phyloP scores from a whole-genome alignment of 2,113 vertebrate species.

The Tonatia bakeri region DNA sequence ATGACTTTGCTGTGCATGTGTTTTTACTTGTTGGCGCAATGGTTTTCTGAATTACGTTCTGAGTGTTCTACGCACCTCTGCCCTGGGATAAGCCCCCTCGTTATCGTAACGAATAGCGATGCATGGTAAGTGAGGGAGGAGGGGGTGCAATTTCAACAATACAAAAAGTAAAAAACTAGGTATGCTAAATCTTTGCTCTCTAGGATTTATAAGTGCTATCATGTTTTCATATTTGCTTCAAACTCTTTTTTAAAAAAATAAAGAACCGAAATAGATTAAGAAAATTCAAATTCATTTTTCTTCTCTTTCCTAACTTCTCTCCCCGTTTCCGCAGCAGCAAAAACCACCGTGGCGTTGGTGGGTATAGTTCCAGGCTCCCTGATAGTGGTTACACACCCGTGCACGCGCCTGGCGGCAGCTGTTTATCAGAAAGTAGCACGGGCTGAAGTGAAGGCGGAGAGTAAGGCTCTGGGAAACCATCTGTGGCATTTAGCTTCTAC shows the following conservation, averaged over 20 bases:
- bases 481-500: neutral
- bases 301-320: neutral
- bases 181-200: neutral
- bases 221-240: neutral
- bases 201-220: neutral
- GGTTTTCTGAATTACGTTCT: slow-evolving; percentile 8
- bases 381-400: neutral
- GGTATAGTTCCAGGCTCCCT: neutral
- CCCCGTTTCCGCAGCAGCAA: neutral
- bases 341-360: neutral
- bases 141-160: neutral
- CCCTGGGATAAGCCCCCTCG: neutral
- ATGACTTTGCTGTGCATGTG: neutral
- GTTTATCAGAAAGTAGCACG: neutral
- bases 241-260: neutral
- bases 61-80: neutral
- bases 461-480: neutral
- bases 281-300: neutral
- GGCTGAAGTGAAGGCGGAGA: neutral
- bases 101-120: neutral
- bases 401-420: neutral
- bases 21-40: neutral
- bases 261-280: neutral
- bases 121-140: neutral
- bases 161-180: neutral